phyloP scores from a whole-genome alignment of 1,140 invertebrate genomes.

The Heliconius hewitsoni region DNA sequence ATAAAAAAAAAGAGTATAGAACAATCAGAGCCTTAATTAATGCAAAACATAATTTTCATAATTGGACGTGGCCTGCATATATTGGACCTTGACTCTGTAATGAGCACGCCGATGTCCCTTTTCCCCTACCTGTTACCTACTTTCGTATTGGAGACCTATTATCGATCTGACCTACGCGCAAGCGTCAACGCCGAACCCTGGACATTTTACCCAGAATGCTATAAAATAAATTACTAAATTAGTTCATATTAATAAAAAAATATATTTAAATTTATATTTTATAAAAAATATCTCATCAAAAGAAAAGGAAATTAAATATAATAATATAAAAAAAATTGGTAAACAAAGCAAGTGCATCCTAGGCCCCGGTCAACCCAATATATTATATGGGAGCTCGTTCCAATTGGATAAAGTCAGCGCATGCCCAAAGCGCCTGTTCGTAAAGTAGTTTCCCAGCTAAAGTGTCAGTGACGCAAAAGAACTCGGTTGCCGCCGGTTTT shows the following conservation, averaged over 20 bases:
- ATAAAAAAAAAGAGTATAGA: neutral
- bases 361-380: conserved; percentile 39
- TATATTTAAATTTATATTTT: neutral
- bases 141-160: conserved; percentile 49
- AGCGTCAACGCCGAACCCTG: conserved; percentile 51
- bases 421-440: conserved; percentile 60
- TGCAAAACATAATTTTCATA: neutral
- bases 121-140: conserved; percentile 44
- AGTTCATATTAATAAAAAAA: neutral
- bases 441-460: conserved; percentile 58
- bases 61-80: conserved; percentile 16
- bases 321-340: neutral
- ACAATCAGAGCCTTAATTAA: neutral
- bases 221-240: neutral
- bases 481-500: conserved; percentile 53
- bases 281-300: neutral
- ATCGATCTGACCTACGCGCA: conserved; percentile 68
- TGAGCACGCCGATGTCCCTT: conserved; percentile 25
- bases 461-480: conserved; percentile 67
- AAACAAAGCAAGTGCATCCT: conserved; percentile 33
- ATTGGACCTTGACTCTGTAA: conserved; percentile 32
- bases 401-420: conserved; percentile 65
- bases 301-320: neutral
- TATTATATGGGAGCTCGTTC: conserved; percentile 49
- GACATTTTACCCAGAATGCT: neutral